Evolutionary conservation across 1,140 invertebrate genomes (phyloP).

Genomic region (Mylabris phalerata): DNA sequence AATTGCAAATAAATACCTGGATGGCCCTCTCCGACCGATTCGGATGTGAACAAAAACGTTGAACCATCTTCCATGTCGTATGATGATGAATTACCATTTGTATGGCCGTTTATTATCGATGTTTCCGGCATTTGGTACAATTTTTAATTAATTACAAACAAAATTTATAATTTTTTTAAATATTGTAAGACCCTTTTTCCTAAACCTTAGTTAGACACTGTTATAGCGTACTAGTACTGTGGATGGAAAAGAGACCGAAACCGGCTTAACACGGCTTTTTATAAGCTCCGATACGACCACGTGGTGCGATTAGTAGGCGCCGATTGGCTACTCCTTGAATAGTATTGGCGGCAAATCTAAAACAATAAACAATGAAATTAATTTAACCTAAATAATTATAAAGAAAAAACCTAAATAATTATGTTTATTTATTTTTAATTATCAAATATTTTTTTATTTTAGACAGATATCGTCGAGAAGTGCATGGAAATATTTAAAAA

Average conservation of each 20-base stretch:
- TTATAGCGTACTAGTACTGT: neutral
- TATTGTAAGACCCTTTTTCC: neutral
- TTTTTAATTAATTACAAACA: too few relatives aligned
- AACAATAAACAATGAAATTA: neutral
- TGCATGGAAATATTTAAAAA: too few relatives aligned
- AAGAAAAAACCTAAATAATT: too few relatives aligned
- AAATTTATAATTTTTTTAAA: too few relatives aligned
- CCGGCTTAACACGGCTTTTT: slow-evolving; percentile 6
- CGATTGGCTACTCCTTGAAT: neutral
- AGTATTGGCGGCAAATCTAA: slow-evolving; percentile 8
- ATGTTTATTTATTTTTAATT: too few relatives aligned
- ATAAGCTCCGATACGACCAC: slow-evolving; percentile 18
- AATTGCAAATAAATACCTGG: slow-evolving; percentile 62
- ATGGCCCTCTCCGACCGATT: slow-evolving; percentile 98
- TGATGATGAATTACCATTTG: slow-evolving; percentile 62
- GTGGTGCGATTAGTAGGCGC: slow-evolving; percentile 1
- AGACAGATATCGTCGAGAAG: too few relatives aligned
- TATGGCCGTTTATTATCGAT: slow-evolving; percentile 66
- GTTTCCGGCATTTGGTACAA: slow-evolving; percentile 58
- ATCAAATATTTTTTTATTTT: too few relatives aligned
- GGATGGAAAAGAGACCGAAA: slow-evolving; percentile 24
- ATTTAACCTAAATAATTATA: too few relatives aligned
- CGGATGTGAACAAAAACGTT: slow-evolving; percentile 95
- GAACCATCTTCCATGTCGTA: slow-evolving; percentile 76
- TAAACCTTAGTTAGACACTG: slow-evolving; percentile 8